These are phyloP conservation scores for Nyctereutes procyonoides DNA, from an alignment of 2,113 vertebrate genomes.

Conservation along the genomic window DNA sequence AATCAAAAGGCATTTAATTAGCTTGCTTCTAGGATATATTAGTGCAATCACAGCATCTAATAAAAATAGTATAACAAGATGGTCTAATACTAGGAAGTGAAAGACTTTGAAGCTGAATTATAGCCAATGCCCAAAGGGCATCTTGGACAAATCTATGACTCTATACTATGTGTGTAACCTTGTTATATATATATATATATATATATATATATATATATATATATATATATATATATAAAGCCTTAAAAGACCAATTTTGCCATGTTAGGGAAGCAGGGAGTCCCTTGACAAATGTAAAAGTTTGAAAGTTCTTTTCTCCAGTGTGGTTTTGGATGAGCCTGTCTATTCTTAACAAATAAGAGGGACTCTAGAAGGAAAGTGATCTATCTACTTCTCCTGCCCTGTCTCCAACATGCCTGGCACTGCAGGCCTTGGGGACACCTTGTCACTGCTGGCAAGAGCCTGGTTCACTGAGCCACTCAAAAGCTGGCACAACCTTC, in stretches of 20 bases:
- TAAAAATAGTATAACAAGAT: conserved; percentile 77
- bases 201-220: too few species aligned
- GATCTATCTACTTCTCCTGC: background rate
- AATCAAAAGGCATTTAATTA: conserved; percentile 86
- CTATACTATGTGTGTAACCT: background rate
- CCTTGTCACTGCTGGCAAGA: background rate
- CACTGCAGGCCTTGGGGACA: background rate
- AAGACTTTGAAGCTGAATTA: conserved; percentile 59
- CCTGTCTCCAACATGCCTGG: fast-evolving
- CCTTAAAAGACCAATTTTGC: background rate
- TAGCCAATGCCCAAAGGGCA: background rate
- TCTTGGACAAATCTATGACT: background rate
- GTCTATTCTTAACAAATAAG: background rate
- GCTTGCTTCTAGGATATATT: conserved; percentile 78
- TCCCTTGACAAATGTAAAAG: background rate
- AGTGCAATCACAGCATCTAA: conserved; percentile 76
- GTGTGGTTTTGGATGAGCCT: background rate
- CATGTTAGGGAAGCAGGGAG: background rate
- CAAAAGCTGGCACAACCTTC: background rate
- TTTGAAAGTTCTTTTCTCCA: background rate
- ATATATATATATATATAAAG: background rate
- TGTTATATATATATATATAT: background rate
- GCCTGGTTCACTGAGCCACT: background rate
- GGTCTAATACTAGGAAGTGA: conserved; percentile 37
- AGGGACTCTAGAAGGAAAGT: background rate